These are phyloP conservation scores for Eutrigla gurnardus DNA, from an alignment of 2,797 vertebrate genomes.

Conservation along the genomic window DNA sequence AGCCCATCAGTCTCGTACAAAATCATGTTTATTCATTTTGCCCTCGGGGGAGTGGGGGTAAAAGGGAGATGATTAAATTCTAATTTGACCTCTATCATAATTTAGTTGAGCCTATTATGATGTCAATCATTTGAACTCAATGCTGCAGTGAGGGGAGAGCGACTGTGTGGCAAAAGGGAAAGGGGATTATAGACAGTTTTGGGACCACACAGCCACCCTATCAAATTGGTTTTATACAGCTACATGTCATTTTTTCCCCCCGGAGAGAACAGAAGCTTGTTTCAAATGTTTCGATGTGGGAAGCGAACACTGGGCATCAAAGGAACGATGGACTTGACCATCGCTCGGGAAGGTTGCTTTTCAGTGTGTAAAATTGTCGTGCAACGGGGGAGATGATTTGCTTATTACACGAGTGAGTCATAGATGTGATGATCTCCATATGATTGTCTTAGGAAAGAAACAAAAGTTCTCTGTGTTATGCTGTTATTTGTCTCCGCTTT, in stretches of 20 bases:
- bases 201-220: constrained; percentile 68
- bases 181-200: constrained; percentile 71
- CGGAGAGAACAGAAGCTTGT: constrained; percentile 61
- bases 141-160: constrained; percentile 58
- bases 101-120: constrained; percentile 82
- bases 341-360: constrained; percentile 32
- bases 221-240: constrained; percentile 73
- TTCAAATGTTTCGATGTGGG: constrained; percentile 55
- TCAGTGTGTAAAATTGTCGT: constrained; percentile 40
- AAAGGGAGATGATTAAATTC: constrained; percentile 86
- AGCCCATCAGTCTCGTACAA: constrained; percentile 68
- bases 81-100: constrained; percentile 88
- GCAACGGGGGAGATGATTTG: constrained; percentile 42
- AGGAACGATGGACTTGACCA: constrained; percentile 46
- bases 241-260: constrained; percentile 63
- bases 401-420: constrained; percentile 37
- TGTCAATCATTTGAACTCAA: constrained; percentile 82
- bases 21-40: constrained; percentile 84
- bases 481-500: not conserved
- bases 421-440: constrained; percentile 25
- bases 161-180: constrained; percentile 48
- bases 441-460: constrained; percentile 4
- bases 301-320: constrained; percentile 55
- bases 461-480: not conserved
- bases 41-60: constrained; percentile 73